Conservation (phyloP, 2,113 vertebrate species). For the Corapipo altera region DNA sequence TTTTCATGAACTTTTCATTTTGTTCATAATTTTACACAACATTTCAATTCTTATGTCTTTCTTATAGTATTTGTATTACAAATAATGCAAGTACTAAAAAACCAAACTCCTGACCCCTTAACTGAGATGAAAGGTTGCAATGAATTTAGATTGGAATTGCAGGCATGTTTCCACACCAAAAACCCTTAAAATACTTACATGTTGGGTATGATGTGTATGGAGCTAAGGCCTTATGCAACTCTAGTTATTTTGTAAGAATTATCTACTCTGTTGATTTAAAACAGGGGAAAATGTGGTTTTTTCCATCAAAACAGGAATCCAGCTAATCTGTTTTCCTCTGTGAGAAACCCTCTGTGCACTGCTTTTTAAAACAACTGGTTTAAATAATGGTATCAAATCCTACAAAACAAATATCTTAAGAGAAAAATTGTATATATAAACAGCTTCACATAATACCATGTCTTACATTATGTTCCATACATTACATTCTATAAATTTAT, state of each 20-base stretch:
- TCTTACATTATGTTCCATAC: not conserved
- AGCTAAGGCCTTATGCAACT: not conserved
- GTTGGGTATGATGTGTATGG: not conserved
- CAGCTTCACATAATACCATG: not conserved
- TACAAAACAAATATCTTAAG: not conserved
- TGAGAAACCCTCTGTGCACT: not conserved
- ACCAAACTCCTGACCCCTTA: not conserved
- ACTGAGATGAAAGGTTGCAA: not conserved
- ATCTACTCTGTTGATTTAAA: not conserved
- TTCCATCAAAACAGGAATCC: not conserved
- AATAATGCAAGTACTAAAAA: not conserved
- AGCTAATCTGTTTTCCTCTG: not conserved
- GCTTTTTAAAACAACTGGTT: not conserved
- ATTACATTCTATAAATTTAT: not conserved
- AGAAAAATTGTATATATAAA: not conserved
- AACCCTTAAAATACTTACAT: not conserved
- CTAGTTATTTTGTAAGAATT: not conserved
- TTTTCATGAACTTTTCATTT: not conserved
- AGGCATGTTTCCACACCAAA: not conserved
- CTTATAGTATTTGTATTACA: not conserved
- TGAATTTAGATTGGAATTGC: not conserved
- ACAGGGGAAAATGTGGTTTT: not conserved
- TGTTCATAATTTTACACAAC: not conserved
- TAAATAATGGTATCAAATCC: not conserved
- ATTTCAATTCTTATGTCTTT: not conserved